Percentiles rank a stretch among this genome's conserved stretches.
Evolutionary conservation across 2,113 vertebrate species (phyloP).

Genomic region (Sinocyclocheilus anshuiensis): DNA sequence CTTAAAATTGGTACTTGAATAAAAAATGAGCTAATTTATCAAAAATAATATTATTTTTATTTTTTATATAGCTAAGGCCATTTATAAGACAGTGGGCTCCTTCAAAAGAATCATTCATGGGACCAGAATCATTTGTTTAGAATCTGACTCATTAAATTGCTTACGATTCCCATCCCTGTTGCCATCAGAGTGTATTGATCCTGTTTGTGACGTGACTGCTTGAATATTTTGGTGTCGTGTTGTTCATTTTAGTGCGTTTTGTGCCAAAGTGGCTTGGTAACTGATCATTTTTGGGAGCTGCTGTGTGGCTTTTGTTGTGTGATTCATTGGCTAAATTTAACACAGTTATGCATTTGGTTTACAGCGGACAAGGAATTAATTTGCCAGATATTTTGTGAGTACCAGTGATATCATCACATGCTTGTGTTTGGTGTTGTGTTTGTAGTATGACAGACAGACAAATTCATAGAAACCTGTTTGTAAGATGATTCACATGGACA

Average conservation of each 20-base stretch:
- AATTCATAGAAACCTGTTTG: background rate
- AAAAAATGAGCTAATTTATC: background rate
- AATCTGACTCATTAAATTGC: background rate
- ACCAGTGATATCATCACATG: slow-evolving; percentile 5
- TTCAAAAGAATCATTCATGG: background rate
- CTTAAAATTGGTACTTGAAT: no score
- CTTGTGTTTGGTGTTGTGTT: background rate
- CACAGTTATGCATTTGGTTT: slow-evolving; percentile 51
- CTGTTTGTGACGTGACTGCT: background rate
- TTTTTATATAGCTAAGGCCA: background rate
- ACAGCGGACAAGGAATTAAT: slow-evolving; percentile 68
- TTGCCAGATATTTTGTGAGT: slow-evolving; percentile 73
- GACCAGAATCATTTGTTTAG: background rate
- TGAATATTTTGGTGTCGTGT: background rate
- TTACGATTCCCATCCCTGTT: slow-evolving; percentile 11
- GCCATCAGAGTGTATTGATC: background rate
- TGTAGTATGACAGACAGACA: background rate
- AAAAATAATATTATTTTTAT: background rate
- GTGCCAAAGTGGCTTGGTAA: background rate
- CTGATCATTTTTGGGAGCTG: background rate
- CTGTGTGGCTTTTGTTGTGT: background rate
- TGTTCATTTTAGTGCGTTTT: background rate
- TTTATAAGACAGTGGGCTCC: background rate
- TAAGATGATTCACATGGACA: background rate
- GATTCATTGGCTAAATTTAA: background rate